phyloP scores from a whole-genome alignment of 2,888 invertebrate genomes.

The Magallana nippona region DNA sequence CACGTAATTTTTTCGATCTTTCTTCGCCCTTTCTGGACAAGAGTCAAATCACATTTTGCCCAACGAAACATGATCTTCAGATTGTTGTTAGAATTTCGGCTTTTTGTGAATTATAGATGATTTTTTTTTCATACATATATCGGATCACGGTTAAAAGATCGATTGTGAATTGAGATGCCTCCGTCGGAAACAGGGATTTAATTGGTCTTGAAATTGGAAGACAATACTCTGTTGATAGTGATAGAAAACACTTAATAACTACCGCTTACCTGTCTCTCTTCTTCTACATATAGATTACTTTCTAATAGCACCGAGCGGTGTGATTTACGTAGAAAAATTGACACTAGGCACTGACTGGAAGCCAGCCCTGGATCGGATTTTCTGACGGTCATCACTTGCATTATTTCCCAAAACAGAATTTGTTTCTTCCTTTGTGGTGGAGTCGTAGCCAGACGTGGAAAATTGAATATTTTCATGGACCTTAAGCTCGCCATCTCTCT shows the following conservation, averaged over 20 bases:
- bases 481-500: neutral
- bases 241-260: slow-evolving; percentile 2
- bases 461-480: slow-evolving; percentile 3
- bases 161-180: neutral
- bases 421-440: neutral
- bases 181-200: neutral
- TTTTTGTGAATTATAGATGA: slow-evolving; percentile 2
- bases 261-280: neutral
- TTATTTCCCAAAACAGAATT: neutral
- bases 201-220: slow-evolving; percentile 23
- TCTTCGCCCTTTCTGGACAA: neutral
- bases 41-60: neutral
- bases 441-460: neutral
- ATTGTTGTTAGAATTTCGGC: neutral
- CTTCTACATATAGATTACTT: neutral
- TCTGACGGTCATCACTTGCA: neutral
- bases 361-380: neutral
- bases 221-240: slow-evolving; percentile 3
- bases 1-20: neutral
- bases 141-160: neutral
- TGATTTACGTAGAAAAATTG: slow-evolving; percentile 2
- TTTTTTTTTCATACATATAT: neutral
- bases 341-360: neutral
- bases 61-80: neutral
- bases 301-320: neutral